Evolutionary conservation across 2,113 vertebrate genomes (phyloP).

Genomic region (Anhinga rufa): DNA sequence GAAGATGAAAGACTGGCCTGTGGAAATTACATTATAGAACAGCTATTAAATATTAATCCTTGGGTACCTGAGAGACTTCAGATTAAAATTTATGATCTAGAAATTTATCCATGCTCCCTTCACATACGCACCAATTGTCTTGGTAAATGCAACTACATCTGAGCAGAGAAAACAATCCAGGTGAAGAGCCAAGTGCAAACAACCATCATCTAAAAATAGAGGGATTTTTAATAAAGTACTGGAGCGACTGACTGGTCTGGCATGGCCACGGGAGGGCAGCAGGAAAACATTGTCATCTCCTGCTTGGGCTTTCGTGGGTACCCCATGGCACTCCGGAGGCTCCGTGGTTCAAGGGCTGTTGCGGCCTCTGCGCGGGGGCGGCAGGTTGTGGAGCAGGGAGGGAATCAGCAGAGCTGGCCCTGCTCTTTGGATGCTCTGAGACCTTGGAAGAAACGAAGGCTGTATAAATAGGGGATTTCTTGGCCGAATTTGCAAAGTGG

Average conservation of each 20-base stretch:
- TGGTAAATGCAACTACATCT: background rate
- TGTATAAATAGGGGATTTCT: background rate
- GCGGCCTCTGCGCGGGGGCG: background rate
- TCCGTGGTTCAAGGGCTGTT: rapidly evolving
- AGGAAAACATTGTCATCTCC: background rate
- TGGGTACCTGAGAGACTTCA: background rate
- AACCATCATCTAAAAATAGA: rapidly evolving
- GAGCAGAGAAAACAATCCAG: background rate
- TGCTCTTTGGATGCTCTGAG: background rate
- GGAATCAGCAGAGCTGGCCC: background rate
- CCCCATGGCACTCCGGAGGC: rapidly evolving
- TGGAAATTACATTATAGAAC: constrained; percentile 17
- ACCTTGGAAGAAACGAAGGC: background rate
- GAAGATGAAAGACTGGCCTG: constrained; percentile 42
- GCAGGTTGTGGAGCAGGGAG: background rate
- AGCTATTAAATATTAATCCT: constrained; percentile 57
- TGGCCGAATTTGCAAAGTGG: background rate
- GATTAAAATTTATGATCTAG: constrained; percentile 56
- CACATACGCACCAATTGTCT: background rate
- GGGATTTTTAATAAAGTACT: background rate
- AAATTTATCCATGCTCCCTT: background rate
- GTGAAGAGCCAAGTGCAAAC: background rate
- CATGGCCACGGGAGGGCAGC: constrained; percentile 32
- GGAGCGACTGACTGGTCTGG: background rate
- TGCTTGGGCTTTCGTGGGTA: background rate